Conservation (phyloP, 2,797 vertebrate species). For the Anguilla pacifica region DNA sequence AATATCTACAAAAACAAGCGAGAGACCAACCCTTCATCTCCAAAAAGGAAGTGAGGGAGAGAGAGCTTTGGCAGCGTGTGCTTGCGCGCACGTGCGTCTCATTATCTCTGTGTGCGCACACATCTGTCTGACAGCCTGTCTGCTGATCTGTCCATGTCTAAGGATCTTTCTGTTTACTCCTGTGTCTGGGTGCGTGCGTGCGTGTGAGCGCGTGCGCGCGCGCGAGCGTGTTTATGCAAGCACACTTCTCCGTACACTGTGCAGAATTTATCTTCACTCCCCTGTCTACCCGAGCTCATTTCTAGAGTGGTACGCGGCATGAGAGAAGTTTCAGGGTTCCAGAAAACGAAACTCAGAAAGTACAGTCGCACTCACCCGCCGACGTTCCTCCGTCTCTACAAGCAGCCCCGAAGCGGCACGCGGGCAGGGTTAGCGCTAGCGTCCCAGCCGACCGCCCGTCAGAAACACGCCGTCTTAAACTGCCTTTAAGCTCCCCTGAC, state of each 20-base stretch:
- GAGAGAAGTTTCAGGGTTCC: background rate
- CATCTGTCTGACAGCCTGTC: background rate
- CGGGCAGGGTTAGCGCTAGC: background rate
- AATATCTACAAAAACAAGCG: background rate
- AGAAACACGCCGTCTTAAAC: slow-evolving; percentile 9
- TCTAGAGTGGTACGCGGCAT: background rate
- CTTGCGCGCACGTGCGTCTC: background rate
- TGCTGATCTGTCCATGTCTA: background rate
- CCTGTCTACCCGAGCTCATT: background rate
- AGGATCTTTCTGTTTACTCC: background rate
- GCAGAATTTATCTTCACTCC: background rate
- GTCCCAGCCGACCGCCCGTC: background rate
- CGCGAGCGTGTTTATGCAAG: background rate
- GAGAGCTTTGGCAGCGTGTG: background rate
- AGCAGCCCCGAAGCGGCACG: background rate
- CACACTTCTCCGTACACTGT: background rate
- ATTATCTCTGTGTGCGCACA: background rate
- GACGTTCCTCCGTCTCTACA: background rate
- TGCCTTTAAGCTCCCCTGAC: background rate
- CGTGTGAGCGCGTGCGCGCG: background rate
- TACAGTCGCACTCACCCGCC: background rate
- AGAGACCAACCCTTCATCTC: background rate
- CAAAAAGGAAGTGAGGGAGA: background rate
- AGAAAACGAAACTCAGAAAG: background rate
- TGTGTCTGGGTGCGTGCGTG: background rate